These are phyloP conservation scores for Cyclophora albipunctata DNA, from an alignment of 2,888 invertebrate species.

Conservation along the genomic window DNA sequence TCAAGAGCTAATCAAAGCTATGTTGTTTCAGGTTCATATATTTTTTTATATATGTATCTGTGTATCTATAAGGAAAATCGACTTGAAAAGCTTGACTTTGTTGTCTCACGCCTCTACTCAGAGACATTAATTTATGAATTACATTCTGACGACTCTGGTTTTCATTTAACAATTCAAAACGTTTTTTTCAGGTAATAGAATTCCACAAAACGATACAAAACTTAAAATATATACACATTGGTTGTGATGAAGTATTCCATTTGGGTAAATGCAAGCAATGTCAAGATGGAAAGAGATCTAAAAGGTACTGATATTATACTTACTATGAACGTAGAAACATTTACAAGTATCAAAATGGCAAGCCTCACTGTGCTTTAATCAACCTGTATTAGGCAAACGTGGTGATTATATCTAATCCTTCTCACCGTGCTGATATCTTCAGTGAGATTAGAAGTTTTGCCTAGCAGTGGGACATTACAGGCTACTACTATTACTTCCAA, in stretches of 20 bases:
- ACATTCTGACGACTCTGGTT: too few species aligned
- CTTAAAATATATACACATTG: constrained; percentile 79
- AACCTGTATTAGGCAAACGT: too few species aligned
- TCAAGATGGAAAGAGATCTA: constrained; percentile 20
- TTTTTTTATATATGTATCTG: not conserved
- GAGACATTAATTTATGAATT: too few species aligned
- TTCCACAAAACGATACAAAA: constrained; percentile 44
- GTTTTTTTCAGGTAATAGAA: constrained; percentile 45
- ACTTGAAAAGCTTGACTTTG: not conserved
- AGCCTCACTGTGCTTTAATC: too few species aligned
- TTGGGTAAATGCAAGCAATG: constrained; percentile 79
- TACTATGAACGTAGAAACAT: too few species aligned
- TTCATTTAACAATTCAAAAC: too few species aligned
- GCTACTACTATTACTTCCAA: too few species aligned
- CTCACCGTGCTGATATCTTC: too few species aligned
- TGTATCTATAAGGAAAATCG: not conserved
- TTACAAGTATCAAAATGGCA: too few species aligned
- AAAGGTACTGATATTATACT: constrained; percentile 21
- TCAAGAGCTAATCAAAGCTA: constrained; percentile 72
- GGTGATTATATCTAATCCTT: too few species aligned
- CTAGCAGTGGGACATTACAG: too few species aligned
- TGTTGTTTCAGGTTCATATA: constrained; percentile 81
- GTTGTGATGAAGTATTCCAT: constrained; percentile 88
- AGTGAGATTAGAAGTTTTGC: too few species aligned
- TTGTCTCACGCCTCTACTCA: not conserved